Percentiles rank a stretch among this genome's conserved stretches.
These are phyloP conservation scores for Decapterus maruadsi DNA, from an alignment of 2,797 vertebrate species.

Conservation along the genomic window DNA sequence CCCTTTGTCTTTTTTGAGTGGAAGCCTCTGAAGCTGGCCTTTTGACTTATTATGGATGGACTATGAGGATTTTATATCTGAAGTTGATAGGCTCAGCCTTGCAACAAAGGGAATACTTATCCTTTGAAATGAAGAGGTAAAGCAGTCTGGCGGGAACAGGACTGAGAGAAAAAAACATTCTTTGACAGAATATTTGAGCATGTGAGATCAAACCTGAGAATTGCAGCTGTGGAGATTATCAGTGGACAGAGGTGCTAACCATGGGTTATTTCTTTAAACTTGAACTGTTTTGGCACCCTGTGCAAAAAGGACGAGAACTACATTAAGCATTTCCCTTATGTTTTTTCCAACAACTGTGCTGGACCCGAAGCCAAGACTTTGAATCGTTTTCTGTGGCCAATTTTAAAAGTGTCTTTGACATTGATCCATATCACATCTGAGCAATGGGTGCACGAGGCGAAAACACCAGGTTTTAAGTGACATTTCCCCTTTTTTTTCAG, in stretches of 20 bases:
- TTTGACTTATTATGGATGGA: conserved; percentile 72
- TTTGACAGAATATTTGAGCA: conserved; percentile 67
- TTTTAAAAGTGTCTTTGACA: not conserved
- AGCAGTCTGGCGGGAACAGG: conserved; percentile 49
- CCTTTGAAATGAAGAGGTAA: conserved; percentile 78
- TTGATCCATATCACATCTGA: not conserved
- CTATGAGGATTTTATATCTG: conserved; percentile 65
- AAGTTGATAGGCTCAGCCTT: conserved; percentile 56
- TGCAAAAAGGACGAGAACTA: conserved; percentile 5
- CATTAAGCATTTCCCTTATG: not conserved
- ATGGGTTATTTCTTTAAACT: conserved; percentile 42
- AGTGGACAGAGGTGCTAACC: conserved; percentile 45
- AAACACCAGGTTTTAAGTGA: not conserved
- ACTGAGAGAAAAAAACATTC: conserved; percentile 48
- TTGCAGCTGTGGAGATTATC: conserved; percentile 53
- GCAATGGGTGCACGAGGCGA: not conserved
- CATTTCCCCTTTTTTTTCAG: not conserved
- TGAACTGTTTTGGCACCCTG: conserved; percentile 8
- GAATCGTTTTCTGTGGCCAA: not conserved
- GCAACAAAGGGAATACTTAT: conserved; percentile 78
- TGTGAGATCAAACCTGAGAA: conserved; percentile 58
- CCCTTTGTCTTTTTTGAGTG: conserved; percentile 49
- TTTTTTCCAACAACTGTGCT: not conserved
- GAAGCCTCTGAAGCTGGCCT: conserved; percentile 57
- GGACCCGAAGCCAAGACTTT: not conserved